These are phyloP conservation scores for Catocala nupta DNA, from an alignment of 2,888 invertebrate species.

Conservation along the genomic window DNA sequence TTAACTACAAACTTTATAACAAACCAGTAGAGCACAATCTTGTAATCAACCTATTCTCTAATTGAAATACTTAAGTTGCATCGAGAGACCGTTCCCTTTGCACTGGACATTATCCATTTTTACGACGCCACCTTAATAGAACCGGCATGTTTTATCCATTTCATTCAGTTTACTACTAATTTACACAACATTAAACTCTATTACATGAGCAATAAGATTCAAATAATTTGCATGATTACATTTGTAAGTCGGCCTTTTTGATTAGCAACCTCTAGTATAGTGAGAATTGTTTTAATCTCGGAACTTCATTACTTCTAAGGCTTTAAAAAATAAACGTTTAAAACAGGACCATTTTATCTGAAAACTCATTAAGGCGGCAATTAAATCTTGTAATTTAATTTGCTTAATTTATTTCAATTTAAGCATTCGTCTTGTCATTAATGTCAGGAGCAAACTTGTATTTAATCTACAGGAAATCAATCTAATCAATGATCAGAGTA, in stretches of 20 bases:
- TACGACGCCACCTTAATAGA: slow-evolving; percentile 72
- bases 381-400: slow-evolving; percentile 45
- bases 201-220: slow-evolving; percentile 32
- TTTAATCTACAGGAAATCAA: slow-evolving; percentile 15
- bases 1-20: slow-evolving; percentile 46
- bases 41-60: slow-evolving; percentile 51
- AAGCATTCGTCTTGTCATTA: slow-evolving; percentile 7
- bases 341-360: slow-evolving; percentile 47
- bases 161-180: slow-evolving; percentile 25
- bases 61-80: slow-evolving; percentile 60
- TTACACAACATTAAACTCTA: slow-evolving; percentile 47
- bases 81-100: slow-evolving; percentile 52
- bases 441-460: slow-evolving; percentile 12
- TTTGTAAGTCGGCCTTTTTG: slow-evolving; percentile 58
- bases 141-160: slow-evolving; percentile 57
- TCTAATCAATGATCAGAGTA: slow-evolving; percentile 17
- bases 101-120: slow-evolving; percentile 71
- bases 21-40: slow-evolving; percentile 35
- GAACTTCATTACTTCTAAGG: slow-evolving; percentile 46
- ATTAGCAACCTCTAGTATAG: slow-evolving; percentile 60
- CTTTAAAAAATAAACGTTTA: slow-evolving; percentile 37
- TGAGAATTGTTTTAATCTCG: slow-evolving; percentile 63
- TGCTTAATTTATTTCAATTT: slow-evolving; percentile 42
- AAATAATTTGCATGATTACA: slow-evolving; percentile 13
- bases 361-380: slow-evolving; percentile 50